Base-by-base conservation (phyloP, 37 sponge, comb jelly and placozoan species). In the Mnemiopsis leidyi region DNA sequence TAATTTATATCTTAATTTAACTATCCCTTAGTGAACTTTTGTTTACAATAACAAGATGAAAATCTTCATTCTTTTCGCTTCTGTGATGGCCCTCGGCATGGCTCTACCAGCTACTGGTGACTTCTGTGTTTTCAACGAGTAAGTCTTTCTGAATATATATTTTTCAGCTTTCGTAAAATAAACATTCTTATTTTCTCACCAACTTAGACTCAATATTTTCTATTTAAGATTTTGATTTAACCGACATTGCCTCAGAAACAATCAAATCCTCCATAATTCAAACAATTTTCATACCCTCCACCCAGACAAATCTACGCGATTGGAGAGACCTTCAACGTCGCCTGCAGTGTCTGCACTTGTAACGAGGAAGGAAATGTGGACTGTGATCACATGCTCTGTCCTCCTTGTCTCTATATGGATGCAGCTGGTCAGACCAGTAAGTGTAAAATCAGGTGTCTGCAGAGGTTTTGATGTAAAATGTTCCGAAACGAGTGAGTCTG, bases 391-490 rank as follows among this genome's bases (percentile, higher is more conserved):
- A 48, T 31, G 35, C 36, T 34, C 36, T 77, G 79, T 34, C 36
- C 79, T 31, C 79, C 79, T 16, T 77, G 79, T 32, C 26, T 20
- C 79, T 69, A 69, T 25, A 69, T 69, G 73, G 73, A 25, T 3
- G 28, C 23, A 34, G 5, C 61, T 48, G 61, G 61, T 18, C 5
- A 48, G 13, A 48, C 61, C 5, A 48, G 61, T 48, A 13, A 48
- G 61, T 48, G n/a, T n/a, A n/a, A n/a, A n/a, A n/a, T n/a, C n/a
- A n/a, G n/a, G n/a, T n/a, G n/a, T n/a, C n/a, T n/a, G n/a, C n/a
- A n/a, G n/a, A n/a, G n/a, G n/a, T n/a, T n/a, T n/a, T n/a, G n/a
- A n/a, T n/a, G n/a, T n/a, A n/a, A n/a, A n/a, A n/a, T n/a, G n/a
- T n/a, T n/a, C n/a, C n/a, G n/a, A n/a, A n/a, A n/a, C n/a, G n/a